These are phyloP conservation scores for Plectrocnemia conspersa DNA, from an alignment of 1,140 invertebrate genomes.

Conservation along the genomic window DNA sequence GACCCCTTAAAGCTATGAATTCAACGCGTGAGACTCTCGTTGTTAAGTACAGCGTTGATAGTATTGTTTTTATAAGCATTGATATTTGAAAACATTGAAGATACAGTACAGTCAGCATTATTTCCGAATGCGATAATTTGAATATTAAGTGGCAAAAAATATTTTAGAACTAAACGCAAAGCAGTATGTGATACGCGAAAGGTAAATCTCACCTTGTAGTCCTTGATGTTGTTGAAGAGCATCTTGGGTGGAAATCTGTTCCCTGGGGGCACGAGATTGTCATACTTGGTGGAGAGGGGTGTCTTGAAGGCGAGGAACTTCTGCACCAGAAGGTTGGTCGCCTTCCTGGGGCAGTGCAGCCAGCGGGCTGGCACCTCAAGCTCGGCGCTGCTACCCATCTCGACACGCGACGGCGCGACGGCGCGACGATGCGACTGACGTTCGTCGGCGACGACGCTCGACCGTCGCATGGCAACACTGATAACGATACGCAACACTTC, in stretches of 20 bases:
- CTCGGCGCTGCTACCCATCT: slow-evolving; percentile 18
- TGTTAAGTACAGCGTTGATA: not conserved
- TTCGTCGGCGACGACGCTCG: too few species aligned
- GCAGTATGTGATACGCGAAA: too few species aligned
- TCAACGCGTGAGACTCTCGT: not conserved
- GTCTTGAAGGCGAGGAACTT: slow-evolving; percentile 93
- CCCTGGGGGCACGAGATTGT: slow-evolving; percentile 74
- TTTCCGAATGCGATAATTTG: too few species aligned
- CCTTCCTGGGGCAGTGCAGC: slow-evolving; percentile 88
- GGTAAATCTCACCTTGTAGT: slow-evolving; percentile 60
- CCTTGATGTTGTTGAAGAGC: slow-evolving; percentile 70
- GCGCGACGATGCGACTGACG: too few species aligned
- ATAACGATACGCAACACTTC: too few species aligned
- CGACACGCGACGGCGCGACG: not conserved
- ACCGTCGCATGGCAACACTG: too few species aligned
- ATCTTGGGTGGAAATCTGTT: slow-evolving; percentile 80
- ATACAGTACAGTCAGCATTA: not conserved
- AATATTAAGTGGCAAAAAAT: too few species aligned
- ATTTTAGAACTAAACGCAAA: too few species aligned
- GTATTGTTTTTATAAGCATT: not conserved
- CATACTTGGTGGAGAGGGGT: slow-evolving; percentile 71
- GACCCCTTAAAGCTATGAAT: too few species aligned
- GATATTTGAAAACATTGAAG: slow-evolving; percentile 1
- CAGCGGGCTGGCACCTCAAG: slow-evolving; percentile 81
- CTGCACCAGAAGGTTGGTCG: slow-evolving; percentile 64